Base-by-base conservation (phyloP, 2,113 vertebrate species). In the Passer montanus region DNA sequence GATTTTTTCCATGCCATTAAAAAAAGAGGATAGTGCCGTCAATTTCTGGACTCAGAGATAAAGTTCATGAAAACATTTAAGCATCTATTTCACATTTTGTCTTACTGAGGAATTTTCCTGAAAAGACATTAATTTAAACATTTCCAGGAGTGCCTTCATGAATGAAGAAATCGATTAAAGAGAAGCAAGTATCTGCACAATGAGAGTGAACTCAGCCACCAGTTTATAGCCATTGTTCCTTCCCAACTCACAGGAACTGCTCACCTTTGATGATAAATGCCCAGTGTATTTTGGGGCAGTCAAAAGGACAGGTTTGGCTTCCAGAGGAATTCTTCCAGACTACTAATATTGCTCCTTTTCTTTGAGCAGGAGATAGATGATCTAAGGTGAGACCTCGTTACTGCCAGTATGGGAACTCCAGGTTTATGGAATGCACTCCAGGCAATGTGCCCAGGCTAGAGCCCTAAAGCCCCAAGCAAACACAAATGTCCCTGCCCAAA, bases 221-320 rank as follows among this genome's bases (percentile, higher is more conserved):
- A 23, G 5, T 37, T 50, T 43, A 33, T 3, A 67, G 56, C 28
- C 0, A 0, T 7, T 0, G 0, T 15, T 91, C 22, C 31, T 86
- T 67, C 52, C n/a, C n/a, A n/a, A 8, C 15, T 37, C 52, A 30
- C 15, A 55, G 27, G 5, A 59, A 74, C 44, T 11, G 47, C 67
- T 83, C 66, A 37, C 28, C 35, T 63, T 27, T 39, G 35, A 44
- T 44, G 55, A 41, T 3, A 2, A 73, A 64, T 10, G 28, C 16
- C 21, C 2, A 0, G 1, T 2, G 6, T 6, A 27, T 63, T 74
- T 47, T 30, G 58, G 58, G n/a, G 35, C 22, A 73, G 44, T 31
- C 24, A 15, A 6, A n/a, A 75, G 73, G 41, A 12, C 31, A 69
- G 5, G 49, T 15, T 24, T 67, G 30, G 3, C 35, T 82, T 83